A percentile compares a stretch with the other conserved stretches of the same genome.
These are phyloP conservation scores for Ambastaia sidthimunki DNA, from an alignment of 2,797 vertebrate genomes.

Conservation along the genomic window DNA sequence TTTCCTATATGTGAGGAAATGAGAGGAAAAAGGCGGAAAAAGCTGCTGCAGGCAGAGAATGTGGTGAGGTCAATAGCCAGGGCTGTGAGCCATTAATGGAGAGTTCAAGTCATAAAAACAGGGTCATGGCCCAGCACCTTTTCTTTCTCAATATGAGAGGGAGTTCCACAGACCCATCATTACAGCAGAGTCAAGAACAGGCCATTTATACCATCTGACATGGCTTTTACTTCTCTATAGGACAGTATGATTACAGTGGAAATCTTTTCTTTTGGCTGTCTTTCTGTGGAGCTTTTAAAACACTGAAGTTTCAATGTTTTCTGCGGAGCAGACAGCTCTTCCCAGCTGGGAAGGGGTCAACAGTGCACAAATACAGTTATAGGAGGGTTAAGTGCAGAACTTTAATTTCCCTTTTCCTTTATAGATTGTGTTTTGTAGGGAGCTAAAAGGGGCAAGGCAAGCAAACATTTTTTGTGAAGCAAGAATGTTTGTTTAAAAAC, in stretches of 20 bases:
- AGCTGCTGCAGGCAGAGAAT: slow-evolving; percentile 45
- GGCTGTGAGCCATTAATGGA: slow-evolving; percentile 53
- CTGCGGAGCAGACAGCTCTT: slow-evolving; percentile 17
- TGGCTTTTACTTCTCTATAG: slow-evolving; percentile 47
- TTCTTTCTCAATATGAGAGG: slow-evolving; percentile 56
- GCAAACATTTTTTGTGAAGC: not conserved
- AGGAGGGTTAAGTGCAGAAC: slow-evolving; percentile 10
- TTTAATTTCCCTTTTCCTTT: not conserved
- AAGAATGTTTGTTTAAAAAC: not conserved
- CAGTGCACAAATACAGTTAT: slow-evolving; percentile 14
- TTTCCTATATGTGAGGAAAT: not conserved
- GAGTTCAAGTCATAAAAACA: slow-evolving; percentile 63
- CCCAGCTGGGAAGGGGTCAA: slow-evolving; percentile 25
- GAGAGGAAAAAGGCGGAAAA: not conserved
- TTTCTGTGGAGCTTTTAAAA: slow-evolving; percentile 13
- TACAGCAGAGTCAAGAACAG: slow-evolving; percentile 62
- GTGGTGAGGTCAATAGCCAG: slow-evolving; percentile 53
- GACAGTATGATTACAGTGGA: slow-evolving; percentile 56
- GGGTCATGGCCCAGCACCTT: slow-evolving; percentile 60
- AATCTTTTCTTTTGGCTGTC: slow-evolving; percentile 21
- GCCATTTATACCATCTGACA: slow-evolving; percentile 58
- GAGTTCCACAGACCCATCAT: slow-evolving; percentile 49
- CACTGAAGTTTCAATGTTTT: not conserved
- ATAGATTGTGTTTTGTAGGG: not conserved
- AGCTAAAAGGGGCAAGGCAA: not conserved